Evolutionary conservation across 2,888 invertebrate genomes (phyloP).

Genomic region (Mimachlamys varia): DNA sequence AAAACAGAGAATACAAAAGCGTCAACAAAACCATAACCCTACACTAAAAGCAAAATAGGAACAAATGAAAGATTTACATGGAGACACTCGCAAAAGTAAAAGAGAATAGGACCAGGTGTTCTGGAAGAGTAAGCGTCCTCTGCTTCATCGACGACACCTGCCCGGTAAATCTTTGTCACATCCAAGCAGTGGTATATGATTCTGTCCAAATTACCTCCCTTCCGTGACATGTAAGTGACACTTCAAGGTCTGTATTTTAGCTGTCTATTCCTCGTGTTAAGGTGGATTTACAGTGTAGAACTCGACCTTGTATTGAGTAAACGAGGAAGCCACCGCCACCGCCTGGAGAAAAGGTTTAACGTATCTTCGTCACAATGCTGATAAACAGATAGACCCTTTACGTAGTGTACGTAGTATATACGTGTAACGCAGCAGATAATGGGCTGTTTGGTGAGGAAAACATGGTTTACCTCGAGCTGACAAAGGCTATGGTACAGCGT

Average conservation of each 20-base stretch:
- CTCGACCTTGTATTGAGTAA: background rate
- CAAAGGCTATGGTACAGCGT: background rate
- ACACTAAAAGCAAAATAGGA: too few species aligned
- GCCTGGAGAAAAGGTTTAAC: background rate
- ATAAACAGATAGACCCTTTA: background rate
- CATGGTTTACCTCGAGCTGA: background rate
- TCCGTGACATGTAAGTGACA: too few species aligned
- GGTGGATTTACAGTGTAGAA: background rate
- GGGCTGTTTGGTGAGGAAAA: conserved; percentile 24
- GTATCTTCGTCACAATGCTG: conserved; percentile 21
- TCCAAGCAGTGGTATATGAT: too few species aligned
- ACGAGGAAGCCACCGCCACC: background rate
- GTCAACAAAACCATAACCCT: too few species aligned
- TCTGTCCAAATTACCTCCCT: too few species aligned
- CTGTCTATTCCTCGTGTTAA: background rate
- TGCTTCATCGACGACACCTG: too few species aligned
- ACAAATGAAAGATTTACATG: too few species aligned
- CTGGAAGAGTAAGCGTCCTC: too few species aligned
- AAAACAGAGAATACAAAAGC: too few species aligned
- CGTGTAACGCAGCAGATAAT: background rate
- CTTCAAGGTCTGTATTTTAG: background rate
- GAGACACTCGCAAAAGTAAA: too few species aligned
- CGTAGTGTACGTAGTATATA: conserved; percentile 3
- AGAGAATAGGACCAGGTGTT: too few species aligned
- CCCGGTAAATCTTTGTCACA: too few species aligned